These are phyloP conservation scores for Listronotus bonariensis DNA, from an alignment of 1,140 invertebrate genomes.

Conservation along the genomic window DNA sequence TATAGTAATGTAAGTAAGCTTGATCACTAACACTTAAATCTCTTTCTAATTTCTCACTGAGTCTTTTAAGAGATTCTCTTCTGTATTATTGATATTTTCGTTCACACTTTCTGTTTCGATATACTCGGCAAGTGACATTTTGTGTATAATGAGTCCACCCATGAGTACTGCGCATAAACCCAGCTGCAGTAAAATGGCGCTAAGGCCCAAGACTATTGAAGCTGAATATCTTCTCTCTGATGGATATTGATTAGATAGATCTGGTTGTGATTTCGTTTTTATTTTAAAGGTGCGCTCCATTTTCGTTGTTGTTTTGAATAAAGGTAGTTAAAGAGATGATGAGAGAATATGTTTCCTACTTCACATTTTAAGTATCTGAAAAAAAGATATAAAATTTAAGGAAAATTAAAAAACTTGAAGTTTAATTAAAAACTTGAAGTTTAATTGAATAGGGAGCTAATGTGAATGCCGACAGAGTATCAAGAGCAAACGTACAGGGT, in stretches of 20 bases:
- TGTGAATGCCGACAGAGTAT: too few relatives aligned
- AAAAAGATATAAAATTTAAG: too few relatives aligned
- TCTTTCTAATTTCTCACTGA: slow-evolving; percentile 28
- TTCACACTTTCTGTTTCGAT: neutral
- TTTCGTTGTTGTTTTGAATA: neutral
- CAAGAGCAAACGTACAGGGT: too few relatives aligned
- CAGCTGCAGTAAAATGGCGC: slow-evolving; percentile 63
- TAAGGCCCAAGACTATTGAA: slow-evolving; percentile 67
- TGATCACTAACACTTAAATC: slow-evolving; percentile 22
- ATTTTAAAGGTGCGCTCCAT: slow-evolving; percentile 41
- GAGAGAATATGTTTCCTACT: too few relatives aligned
- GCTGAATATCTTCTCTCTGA: slow-evolving; percentile 70
- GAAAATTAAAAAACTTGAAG: too few relatives aligned
- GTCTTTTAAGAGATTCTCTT: slow-evolving; percentile 3
- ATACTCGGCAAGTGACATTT: slow-evolving; percentile 23
- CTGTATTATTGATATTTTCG: neutral
- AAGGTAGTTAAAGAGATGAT: too few relatives aligned
- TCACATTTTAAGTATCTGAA: too few relatives aligned
- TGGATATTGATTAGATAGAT: slow-evolving; percentile 35
- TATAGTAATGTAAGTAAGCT: slow-evolving; percentile 29
- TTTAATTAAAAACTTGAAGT: too few relatives aligned
- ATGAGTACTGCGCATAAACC: slow-evolving; percentile 59
- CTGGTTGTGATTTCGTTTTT: slow-evolving; percentile 32
- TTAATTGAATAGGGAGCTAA: too few relatives aligned
- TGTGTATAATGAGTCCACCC: slow-evolving; percentile 43